phyloP scores from a whole-genome alignment of 2,113 vertebrate species.

The Cromileptes altivelis region DNA sequence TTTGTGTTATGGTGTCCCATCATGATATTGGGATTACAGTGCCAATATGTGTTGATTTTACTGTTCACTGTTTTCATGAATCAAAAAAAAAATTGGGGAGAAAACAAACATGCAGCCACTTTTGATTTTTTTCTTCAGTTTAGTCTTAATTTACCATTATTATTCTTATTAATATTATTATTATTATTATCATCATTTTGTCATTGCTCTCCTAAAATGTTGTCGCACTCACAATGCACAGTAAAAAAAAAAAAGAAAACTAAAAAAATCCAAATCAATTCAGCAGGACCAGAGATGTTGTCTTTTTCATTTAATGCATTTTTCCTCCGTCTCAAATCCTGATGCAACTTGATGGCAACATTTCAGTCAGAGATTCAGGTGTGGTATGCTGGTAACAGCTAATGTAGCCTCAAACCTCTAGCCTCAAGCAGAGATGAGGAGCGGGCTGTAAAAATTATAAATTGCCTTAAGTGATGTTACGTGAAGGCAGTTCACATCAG shows the following conservation, averaged over 20 bases:
- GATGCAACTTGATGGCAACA: neutral
- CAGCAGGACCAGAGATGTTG: no score
- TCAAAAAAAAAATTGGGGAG: no score
- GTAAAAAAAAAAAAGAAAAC: no score
- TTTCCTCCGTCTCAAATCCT: neutral
- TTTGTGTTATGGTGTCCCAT: conserved; percentile 10
- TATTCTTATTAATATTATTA: no score
- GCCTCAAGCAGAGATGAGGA: neutral
- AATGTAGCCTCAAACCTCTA: neutral
- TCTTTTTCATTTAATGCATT: neutral
- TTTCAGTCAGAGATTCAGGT: neutral
- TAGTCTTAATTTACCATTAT: no score
- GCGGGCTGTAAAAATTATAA: neutral
- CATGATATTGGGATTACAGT: conserved; percentile 51
- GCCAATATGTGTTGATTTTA: neutral
- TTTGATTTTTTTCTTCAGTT: no score
- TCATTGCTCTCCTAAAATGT: no score
- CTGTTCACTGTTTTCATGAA: neutral
- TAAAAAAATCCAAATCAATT: no score
- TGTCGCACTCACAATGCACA: no score
- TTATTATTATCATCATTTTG: no score
- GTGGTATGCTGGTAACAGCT: neutral
- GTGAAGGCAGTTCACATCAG: neutral
- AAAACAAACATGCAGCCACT: no score
- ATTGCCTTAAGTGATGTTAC: neutral